Percentiles rank a stretch among this genome's conserved stretches.
Evolutionary conservation across 2,113 vertebrate genomes (phyloP).

Genomic region (Rattus norvegicus): GRCr8 NC_086021.1:152532001-152532500

Average conservation of each 20-base stretch:
- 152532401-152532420: neutral
- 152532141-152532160: neutral
- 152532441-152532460: neutral
- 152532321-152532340: slow-evolving; percentile 3
- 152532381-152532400: neutral
- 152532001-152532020: neutral
- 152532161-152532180: neutral
- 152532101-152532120: neutral
- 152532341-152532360: neutral
- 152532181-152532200: slow-evolving; percentile 12
- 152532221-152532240: slow-evolving; percentile 3
- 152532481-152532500: neutral
- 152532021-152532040: neutral
- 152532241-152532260: slow-evolving; percentile 1
- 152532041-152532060: neutral
- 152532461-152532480: neutral
- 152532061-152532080: neutral
- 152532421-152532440: neutral
- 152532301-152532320: neutral
- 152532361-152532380: neutral
- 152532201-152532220: slow-evolving; percentile 36
- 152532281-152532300: neutral
- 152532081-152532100: neutral
- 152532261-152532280: slow-evolving; percentile 31
- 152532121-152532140: neutral